A percentile compares a stretch with the other conserved stretches of the same genome.
phyloP scores from a whole-genome alignment of 2,888 invertebrate genomes.

The Eupeodes latifasciatus region DNA sequence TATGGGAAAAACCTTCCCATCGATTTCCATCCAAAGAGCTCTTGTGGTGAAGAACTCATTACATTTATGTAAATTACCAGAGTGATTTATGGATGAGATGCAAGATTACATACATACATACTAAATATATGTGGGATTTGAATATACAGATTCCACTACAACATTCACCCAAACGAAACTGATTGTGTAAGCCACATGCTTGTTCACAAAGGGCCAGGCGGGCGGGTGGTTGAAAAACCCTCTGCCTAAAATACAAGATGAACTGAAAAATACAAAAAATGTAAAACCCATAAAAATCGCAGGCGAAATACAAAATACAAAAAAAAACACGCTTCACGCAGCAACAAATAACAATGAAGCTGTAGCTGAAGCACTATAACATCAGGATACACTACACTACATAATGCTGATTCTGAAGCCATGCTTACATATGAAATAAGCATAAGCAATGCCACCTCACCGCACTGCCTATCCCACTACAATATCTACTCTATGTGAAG shows the following conservation, averaged over 20 bases:
- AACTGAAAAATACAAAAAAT: slow-evolving; percentile 21
- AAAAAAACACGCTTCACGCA: slow-evolving; percentile 62
- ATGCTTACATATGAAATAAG: slow-evolving; percentile 43
- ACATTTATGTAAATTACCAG: slow-evolving; percentile 53
- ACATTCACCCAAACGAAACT: slow-evolving; percentile 38
- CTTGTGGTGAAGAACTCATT: slow-evolving; percentile 61
- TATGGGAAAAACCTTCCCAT: slow-evolving; percentile 28
- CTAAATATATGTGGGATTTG: slow-evolving; percentile 24
- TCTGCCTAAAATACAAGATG: slow-evolving; percentile 42
- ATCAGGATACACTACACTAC: neutral
- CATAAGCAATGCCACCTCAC: slow-evolving; percentile 44
- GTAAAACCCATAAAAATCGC: slow-evolving; percentile 22
- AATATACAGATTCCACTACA: slow-evolving; percentile 26
- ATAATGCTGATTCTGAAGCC: neutral
- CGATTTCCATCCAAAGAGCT: slow-evolving; percentile 26
- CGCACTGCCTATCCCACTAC: slow-evolving; percentile 1
- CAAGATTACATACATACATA: slow-evolving; percentile 29
- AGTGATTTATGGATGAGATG: slow-evolving; percentile 61
- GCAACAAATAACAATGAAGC: slow-evolving; percentile 67
- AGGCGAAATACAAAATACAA: neutral
- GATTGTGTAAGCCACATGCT: slow-evolving; percentile 56
- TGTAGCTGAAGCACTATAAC: slow-evolving; percentile 27
- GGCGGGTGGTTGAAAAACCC: slow-evolving; percentile 20
- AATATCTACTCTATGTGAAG: slow-evolving; percentile 26
- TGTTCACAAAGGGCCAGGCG: slow-evolving; percentile 27